Conservation (phyloP, 1,140 invertebrate species). For the Nixonia krombeini region DNA sequence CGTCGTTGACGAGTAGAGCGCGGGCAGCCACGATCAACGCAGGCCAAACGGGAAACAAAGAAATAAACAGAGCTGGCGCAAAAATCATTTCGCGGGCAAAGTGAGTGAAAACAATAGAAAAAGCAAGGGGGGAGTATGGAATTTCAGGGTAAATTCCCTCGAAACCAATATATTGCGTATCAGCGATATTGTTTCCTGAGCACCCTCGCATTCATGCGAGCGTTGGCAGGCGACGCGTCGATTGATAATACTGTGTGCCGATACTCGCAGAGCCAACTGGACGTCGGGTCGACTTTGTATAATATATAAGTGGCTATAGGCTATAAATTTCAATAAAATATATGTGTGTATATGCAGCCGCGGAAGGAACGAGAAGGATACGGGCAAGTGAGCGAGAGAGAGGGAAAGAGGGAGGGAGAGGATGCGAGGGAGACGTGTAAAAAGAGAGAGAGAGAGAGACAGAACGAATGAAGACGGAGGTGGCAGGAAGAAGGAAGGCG, state of each 20-base stretch:
- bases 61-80: too few relatives aligned
- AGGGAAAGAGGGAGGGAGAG: conserved; percentile 10
- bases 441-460: conserved; percentile 26
- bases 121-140: conserved; percentile 1
- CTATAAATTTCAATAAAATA: conserved; percentile 53
- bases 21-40: too few relatives aligned
- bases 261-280: conserved; percentile 22
- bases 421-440: conserved; percentile 25
- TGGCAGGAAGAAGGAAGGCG: conserved; percentile 33
- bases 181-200: conserved; percentile 10
- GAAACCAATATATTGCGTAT: conserved; percentile 9
- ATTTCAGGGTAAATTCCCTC: conserved; percentile 8
- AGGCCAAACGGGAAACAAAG: too few relatives aligned
- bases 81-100: not conserved
- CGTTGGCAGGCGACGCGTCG: conserved; percentile 7
- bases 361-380: not conserved
- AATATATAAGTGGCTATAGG: conserved; percentile 46
- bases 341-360: conserved; percentile 12
- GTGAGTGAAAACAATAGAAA: not conserved
- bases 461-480: conserved; percentile 2
- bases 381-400: conserved; percentile 19
- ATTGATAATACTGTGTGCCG: conserved; percentile 16
- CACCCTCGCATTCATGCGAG: not conserved
- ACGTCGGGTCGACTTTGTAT: conserved; percentile 39
- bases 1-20: too few relatives aligned